Percentiles rank a stretch among this genome's conserved stretches.
These are phyloP conservation scores for Syngnathus acus DNA, from an alignment of 2,797 vertebrate species.

Conservation along the genomic window DNA sequence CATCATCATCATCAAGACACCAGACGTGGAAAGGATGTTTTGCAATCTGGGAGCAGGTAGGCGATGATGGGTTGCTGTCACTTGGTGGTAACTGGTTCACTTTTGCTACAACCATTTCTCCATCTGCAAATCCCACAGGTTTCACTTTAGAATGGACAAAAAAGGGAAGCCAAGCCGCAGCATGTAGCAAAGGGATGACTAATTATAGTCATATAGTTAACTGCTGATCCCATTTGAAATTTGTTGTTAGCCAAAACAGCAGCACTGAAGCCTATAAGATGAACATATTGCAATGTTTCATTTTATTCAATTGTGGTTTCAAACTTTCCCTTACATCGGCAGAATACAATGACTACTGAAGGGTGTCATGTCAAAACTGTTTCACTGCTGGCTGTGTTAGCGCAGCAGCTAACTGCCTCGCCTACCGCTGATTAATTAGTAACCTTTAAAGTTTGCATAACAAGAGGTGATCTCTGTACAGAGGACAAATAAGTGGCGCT, in stretches of 20 bases:
- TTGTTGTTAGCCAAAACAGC: too few relatives aligned
- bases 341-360: not conserved
- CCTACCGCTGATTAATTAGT: conserved; percentile 38
- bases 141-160: not conserved
- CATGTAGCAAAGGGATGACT: not conserved
- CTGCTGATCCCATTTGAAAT: too few relatives aligned
- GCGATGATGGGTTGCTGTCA: not conserved
- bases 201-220: too few relatives aligned
- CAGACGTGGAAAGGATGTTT: not conserved
- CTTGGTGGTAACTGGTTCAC: not conserved
- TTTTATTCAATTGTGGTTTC: not conserved
- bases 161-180: not conserved
- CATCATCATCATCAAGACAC: not conserved
- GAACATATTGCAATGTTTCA: not conserved
- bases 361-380: not conserved
- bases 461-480: not conserved
- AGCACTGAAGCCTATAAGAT: too few relatives aligned
- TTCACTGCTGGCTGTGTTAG: not conserved
- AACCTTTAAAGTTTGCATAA: conserved; percentile 29
- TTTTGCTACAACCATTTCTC: not conserved
- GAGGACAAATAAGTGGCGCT: not conserved
- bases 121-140: not conserved
- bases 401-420: not conserved
- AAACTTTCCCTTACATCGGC: too few relatives aligned
- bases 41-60: not conserved